Evolutionary conservation across 2,113 vertebrate species (phyloP).

Genomic region (Amphilophus citrinellus): DNA sequence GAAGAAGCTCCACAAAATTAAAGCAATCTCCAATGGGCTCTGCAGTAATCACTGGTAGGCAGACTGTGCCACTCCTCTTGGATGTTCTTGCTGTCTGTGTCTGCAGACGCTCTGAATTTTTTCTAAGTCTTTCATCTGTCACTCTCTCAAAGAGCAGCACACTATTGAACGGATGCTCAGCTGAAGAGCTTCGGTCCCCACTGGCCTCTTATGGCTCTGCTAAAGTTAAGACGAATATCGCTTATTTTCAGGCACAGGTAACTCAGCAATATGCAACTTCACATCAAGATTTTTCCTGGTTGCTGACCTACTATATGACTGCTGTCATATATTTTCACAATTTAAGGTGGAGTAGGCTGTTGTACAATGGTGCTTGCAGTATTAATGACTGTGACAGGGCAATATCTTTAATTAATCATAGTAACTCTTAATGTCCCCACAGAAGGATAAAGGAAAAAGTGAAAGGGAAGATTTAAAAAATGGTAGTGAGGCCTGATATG

Average conservation of each 20-base stretch:
- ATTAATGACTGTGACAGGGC: background rate
- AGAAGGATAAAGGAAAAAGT: background rate
- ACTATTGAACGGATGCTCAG: slow-evolving; percentile 1
- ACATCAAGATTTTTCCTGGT: slow-evolving; percentile 7
- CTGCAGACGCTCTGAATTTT: slow-evolving; percentile 38
- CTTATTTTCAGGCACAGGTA: slow-evolving; percentile 21
- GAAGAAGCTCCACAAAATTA: slow-evolving; percentile 28
- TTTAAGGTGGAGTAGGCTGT: background rate
- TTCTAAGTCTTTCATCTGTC: slow-evolving; percentile 41
- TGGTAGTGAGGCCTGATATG: background rate
- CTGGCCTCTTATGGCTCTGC: slow-evolving; percentile 23
- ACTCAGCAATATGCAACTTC: slow-evolving; percentile 15
- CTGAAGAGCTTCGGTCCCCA: slow-evolving; percentile 26
- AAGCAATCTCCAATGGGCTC: slow-evolving; percentile 21
- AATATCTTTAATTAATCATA: background rate
- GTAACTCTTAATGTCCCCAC: background rate
- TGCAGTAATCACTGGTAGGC: slow-evolving; percentile 11
- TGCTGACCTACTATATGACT: background rate
- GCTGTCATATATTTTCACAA: background rate
- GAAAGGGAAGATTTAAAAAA: background rate
- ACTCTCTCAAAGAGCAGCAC: slow-evolving; percentile 18
- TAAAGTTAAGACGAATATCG: slow-evolving; percentile 35
- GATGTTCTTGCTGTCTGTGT: slow-evolving; percentile 31
- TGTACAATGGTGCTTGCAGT: background rate
- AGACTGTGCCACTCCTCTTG: slow-evolving; percentile 36